These are phyloP conservation scores for Octopus bimaculoides DNA, from an alignment of 1,140 invertebrate genomes.

Conservation along the genomic window DNA sequence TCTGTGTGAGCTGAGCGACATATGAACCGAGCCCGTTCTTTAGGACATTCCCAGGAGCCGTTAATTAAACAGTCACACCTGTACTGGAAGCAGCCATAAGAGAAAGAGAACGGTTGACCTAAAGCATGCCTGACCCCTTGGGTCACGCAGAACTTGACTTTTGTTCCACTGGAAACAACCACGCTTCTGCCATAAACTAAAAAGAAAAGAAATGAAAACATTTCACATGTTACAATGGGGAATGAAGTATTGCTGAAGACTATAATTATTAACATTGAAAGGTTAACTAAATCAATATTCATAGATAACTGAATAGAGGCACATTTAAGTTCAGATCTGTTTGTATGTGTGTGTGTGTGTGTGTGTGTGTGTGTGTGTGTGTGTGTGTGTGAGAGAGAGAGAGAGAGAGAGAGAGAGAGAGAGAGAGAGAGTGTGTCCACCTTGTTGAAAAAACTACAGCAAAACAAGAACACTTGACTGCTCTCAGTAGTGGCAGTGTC, in stretches of 20 bases:
- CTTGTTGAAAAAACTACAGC: too few species aligned
- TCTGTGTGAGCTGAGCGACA: constrained; percentile 13
- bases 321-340: too few species aligned
- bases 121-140: constrained; percentile 10
- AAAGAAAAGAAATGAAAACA: neutral
- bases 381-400: neutral
- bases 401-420: neutral
- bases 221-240: too few species aligned
- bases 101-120: constrained; percentile 16
- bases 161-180: neutral
- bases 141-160: neutral
- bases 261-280: too few species aligned
- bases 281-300: too few species aligned
- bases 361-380: neutral
- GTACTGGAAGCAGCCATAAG: constrained; percentile 27
- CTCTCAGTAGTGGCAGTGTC: too few species aligned
- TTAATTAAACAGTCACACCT: constrained; percentile 38
- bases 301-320: too few species aligned
- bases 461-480: too few species aligned
- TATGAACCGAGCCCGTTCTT: constrained; percentile 19
- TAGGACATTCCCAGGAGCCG: constrained; percentile 32
- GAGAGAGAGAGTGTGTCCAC: neutral
- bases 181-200: neutral
- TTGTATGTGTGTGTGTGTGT: too few species aligned
- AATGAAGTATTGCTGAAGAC: too few species aligned